Conservation (phyloP, 2,113 vertebrate species). For the Caretta caretta region DNA sequence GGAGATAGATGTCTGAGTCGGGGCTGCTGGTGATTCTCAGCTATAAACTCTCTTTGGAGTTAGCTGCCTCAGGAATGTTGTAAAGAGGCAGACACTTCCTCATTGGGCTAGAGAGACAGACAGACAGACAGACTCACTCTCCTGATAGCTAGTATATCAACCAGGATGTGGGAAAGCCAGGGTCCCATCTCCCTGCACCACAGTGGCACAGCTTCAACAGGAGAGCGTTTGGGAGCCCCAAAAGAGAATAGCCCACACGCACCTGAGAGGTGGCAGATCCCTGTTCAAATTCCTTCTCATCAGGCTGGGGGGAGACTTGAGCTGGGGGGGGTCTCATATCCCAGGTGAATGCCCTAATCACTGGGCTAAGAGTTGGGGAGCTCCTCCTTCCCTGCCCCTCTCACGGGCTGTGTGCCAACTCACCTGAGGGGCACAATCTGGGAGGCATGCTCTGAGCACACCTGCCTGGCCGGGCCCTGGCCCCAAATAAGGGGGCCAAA, state of each 20-base stretch:
- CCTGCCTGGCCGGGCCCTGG: too few species aligned
- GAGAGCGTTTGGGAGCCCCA: not conserved
- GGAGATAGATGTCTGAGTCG: not conserved
- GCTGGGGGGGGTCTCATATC: not conserved
- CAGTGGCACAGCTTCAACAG: not conserved
- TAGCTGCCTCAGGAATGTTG: not conserved
- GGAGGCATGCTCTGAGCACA: not conserved
- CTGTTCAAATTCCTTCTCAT: too few species aligned
- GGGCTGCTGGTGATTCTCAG: not conserved
- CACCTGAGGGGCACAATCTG: not conserved
- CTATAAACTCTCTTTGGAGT: not conserved
- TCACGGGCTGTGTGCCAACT: not conserved
- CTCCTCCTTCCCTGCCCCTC: not conserved
- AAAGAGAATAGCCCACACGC: not conserved
- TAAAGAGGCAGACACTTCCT: not conserved
- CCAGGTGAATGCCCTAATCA: not conserved
- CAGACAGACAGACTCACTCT: not conserved
- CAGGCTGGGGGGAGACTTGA: not conserved
- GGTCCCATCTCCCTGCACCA: not conserved
- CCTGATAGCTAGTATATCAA: not conserved
- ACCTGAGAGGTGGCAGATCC: not conserved
- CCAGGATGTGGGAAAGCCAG: too few species aligned
- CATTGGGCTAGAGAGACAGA: not conserved
- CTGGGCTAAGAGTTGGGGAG: not conserved
- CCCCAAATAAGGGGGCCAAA: not conserved